These are phyloP conservation scores for Elegia similella DNA, from an alignment of 2,888 invertebrate species.

Conservation along the genomic window DNA sequence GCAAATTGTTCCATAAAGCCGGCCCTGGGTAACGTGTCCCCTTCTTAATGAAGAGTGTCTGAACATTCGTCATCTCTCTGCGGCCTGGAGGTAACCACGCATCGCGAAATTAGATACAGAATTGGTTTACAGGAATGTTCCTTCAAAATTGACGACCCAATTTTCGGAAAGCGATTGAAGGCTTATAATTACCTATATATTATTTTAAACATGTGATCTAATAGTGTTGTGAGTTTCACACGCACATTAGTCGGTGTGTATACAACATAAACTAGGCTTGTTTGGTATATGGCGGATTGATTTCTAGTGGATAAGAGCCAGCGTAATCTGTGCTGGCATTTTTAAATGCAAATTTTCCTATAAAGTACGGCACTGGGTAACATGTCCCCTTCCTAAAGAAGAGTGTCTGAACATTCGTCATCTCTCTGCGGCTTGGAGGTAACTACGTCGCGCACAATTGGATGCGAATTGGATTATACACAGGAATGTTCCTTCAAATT, in stretches of 20 bases:
- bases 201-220: too few relatives aligned
- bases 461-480: slow-evolving; percentile 44
- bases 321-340: slow-evolving; percentile 35
- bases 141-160: too few relatives aligned
- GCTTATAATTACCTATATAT: too few relatives aligned
- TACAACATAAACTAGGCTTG: too few relatives aligned
- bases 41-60: slow-evolving; percentile 68
- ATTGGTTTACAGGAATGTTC: too few relatives aligned
- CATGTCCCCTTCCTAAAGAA: slow-evolving; percentile 65
- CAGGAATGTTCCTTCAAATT: too few relatives aligned
- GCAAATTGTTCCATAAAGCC: slow-evolving; percentile 81
- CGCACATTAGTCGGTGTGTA: too few relatives aligned
- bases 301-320: slow-evolving; percentile 33
- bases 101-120: slow-evolving; percentile 72
- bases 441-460: slow-evolving; percentile 58
- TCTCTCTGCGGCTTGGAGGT: neutral
- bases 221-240: too few relatives aligned
- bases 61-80: slow-evolving; percentile 10
- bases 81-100: neutral
- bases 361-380: slow-evolving; percentile 68
- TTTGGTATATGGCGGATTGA: too few relatives aligned
- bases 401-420: slow-evolving; percentile 35
- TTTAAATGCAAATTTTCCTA: slow-evolving; percentile 81
- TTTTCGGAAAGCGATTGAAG: too few relatives aligned
- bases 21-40: slow-evolving; percentile 49